These are phyloP conservation scores for Cryptophagus acutangulus DNA, from an alignment of 2,888 invertebrate genomes.

Conservation along the genomic window DNA sequence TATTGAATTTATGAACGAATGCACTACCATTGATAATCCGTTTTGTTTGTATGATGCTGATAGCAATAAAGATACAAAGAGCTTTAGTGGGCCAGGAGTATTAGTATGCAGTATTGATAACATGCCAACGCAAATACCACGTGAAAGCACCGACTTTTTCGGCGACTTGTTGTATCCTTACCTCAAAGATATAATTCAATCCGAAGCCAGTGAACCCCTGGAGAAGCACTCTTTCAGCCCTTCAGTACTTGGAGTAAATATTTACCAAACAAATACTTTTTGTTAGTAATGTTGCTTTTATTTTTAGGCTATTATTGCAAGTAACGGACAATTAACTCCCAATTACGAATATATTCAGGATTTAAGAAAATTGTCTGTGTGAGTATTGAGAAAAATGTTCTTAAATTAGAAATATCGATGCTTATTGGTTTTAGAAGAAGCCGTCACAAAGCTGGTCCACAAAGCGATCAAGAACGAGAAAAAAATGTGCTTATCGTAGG, in stretches of 20 bases:
- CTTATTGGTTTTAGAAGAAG: constrained; percentile 32
- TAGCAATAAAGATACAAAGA: constrained; percentile 92
- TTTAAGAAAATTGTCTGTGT: constrained; percentile 56
- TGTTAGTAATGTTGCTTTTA: constrained; percentile 19
- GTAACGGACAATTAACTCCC: constrained; percentile 87
- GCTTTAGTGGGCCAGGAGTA: constrained; percentile 94
- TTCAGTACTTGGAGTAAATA: constrained; percentile 62
- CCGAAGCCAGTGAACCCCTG: constrained; percentile 74
- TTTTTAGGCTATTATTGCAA: constrained; percentile 89
- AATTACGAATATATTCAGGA: constrained; percentile 94
- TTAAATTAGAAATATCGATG: not conserved
- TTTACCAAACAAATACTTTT: constrained; percentile 6
- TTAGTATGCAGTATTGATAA: constrained; percentile 99
- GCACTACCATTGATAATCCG: constrained; percentile 98
- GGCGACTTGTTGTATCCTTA: constrained; percentile 89
- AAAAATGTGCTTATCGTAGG: constrained; percentile 86
- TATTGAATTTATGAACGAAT: constrained; percentile 99
- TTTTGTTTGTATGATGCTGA: constrained; percentile 99
- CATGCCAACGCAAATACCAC: constrained; percentile 98
- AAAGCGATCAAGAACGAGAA: constrained; percentile 27
- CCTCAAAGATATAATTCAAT: constrained; percentile 75
- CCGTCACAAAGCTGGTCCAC: constrained; percentile 47
- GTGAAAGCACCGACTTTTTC: constrained; percentile 97
- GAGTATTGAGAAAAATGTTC: constrained; percentile 28
- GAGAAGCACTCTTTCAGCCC: constrained; percentile 72